Percentiles rank a stretch among this genome's conserved stretches.
Evolutionary conservation across 2,797 vertebrate species (phyloP).

Genomic region (Karalla daura): DNA sequence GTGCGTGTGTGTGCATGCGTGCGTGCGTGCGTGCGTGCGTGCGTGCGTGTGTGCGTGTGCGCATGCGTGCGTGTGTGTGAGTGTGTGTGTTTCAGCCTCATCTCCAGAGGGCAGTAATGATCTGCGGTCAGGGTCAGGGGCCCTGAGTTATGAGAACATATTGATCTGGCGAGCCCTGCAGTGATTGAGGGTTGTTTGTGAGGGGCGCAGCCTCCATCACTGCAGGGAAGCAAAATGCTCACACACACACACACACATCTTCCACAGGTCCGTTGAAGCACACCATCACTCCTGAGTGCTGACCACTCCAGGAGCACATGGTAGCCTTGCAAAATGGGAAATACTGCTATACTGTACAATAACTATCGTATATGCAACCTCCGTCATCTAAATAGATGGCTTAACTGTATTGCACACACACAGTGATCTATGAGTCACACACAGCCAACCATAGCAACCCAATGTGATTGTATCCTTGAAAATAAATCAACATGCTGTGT

Average conservation of each 20-base stretch:
- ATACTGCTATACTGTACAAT: too few relatives aligned
- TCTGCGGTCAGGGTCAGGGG: slow-evolving; percentile 47
- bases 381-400: too few relatives aligned
- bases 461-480: too few relatives aligned
- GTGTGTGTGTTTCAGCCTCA: neutral
- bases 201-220: slow-evolving; percentile 22
- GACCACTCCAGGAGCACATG: neutral
- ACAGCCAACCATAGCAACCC: too few relatives aligned
- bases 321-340: neutral
- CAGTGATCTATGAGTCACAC: too few relatives aligned
- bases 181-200: slow-evolving; percentile 59
- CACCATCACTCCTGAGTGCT: neutral
- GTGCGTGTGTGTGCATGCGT: neutral
- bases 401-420: too few relatives aligned
- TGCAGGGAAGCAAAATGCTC: neutral
- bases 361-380: too few relatives aligned
- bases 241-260: neutral
- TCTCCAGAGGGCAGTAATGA: slow-evolving; percentile 56
- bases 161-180: slow-evolving; percentile 49
- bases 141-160: slow-evolving; percentile 55
- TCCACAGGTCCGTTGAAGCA: slow-evolving; percentile 8
- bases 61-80: slow-evolving; percentile 4
- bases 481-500: too few relatives aligned
- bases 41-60: slow-evolving; percentile 14
- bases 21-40: slow-evolving; percentile 3